These are phyloP conservation scores for Poecile montanus DNA, from an alignment of 2,797 vertebrate species.

Conservation along the genomic window DNA sequence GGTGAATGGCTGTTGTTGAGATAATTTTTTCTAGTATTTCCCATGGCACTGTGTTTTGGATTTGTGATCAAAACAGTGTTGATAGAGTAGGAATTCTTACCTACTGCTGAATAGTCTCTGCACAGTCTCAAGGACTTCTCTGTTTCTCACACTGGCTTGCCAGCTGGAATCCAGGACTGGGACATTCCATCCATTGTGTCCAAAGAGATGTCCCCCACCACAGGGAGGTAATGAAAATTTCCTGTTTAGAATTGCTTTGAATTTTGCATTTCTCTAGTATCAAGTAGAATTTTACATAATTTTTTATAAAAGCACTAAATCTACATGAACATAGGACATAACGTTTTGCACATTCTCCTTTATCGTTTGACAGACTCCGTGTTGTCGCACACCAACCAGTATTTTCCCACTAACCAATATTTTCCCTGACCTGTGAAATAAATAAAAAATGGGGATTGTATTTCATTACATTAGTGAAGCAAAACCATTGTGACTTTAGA, in stretches of 20 bases:
- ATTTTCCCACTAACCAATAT: neutral
- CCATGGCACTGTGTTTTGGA: neutral
- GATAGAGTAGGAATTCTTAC: neutral
- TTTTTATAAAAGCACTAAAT: neutral
- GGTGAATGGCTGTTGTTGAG: neutral
- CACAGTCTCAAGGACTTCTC: neutral
- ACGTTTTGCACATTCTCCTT: neutral
- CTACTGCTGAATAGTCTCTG: fast-evolving
- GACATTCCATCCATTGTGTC: too few species aligned
- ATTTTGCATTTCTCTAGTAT: neutral
- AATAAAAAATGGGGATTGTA: neutral
- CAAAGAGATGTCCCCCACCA: neutral
- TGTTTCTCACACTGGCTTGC: neutral
- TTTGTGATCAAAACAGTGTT: neutral
- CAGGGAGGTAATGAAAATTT: neutral
- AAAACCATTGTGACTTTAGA: neutral
- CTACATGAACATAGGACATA: neutral
- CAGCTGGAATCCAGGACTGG: neutral
- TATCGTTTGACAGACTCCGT: neutral
- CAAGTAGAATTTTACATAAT: neutral
- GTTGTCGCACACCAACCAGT: neutral
- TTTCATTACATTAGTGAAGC: neutral
- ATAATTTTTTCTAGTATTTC: neutral
- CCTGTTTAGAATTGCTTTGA: neutral
- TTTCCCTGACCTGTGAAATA: neutral